Evolutionary conservation across 2,113 vertebrate genomes (phyloP), one percentile per base, ranked within the genome.

Genomic region (Trinectes maculatus): DNA sequence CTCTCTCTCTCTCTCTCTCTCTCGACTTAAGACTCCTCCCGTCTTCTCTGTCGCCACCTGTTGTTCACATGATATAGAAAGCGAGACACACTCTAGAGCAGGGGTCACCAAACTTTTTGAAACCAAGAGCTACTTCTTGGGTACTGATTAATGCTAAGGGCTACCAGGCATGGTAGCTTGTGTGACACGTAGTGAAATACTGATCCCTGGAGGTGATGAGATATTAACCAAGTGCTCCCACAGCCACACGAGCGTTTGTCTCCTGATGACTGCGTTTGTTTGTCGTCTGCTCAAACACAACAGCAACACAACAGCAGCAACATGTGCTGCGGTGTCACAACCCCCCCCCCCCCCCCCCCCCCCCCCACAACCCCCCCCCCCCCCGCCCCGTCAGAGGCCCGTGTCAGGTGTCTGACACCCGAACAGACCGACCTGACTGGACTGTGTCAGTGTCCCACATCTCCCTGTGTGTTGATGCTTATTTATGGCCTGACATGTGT

Each of bases 161-260:
- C n/a, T n/a, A n/a, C n/a, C n/a, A n/a, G n/a, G n/a, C n/a, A n/a
- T n/a, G n/a, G n/a, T n/a, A n/a, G n/a, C n/a, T n/a, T n/a, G n/a
- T n/a, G n/a, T n/a, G n/a, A n/a, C n/a, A n/a, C n/a, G n/a, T n/a
- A n/a, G n/a, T n/a, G n/a, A n/a, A n/a, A n/a, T n/a, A n/a, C 8
- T 31, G 51, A 37, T 39, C 49, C 18, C 66, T 29, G 42, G 42
- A 46, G 22, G 57, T 51, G 26, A 37, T 4, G 39, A 56, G 26
- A 18, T 9, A 16, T 34, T 9, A 37, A 51, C 31, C 55, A 21
- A 72, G 42, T 5, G 28, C 49, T n/a, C 46, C 48, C 44, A 11
- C 15, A 39, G 1, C 39, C 47, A 13, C 48, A 8, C 24, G 28
- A 43, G 21, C 22, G 7, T 9, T 68, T 15, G n/a, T 33, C 33